Percentiles rank a stretch among this genome's conserved stretches.
phyloP scores from a whole-genome alignment of 2,888 invertebrate species.

The Calliscelio sp. region DNA sequence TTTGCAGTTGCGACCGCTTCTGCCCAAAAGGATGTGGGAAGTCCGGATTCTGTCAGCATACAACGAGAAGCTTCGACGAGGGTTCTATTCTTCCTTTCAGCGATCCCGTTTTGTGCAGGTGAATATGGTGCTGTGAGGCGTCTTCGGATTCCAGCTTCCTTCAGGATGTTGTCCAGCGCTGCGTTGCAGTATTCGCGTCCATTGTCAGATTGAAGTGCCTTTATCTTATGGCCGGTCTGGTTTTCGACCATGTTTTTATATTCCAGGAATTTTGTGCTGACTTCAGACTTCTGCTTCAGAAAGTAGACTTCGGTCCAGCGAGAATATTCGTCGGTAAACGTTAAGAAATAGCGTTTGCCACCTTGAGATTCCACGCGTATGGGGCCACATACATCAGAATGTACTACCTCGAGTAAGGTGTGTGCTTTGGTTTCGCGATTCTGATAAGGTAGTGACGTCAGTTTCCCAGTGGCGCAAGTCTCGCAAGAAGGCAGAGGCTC shows the following conservation, averaged over 20 bases:
- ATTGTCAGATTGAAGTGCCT: constrained; percentile 32
- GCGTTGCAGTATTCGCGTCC: constrained; percentile 36
- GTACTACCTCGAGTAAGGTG: constrained; percentile 51
- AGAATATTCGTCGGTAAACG: constrained; percentile 8
- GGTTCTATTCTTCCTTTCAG: constrained; percentile 36
- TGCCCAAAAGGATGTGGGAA: constrained; percentile 6
- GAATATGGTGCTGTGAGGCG: constrained; percentile 1
- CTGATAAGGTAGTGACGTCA: neutral
- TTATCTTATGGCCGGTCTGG: constrained; percentile 10
- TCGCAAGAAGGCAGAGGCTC: neutral
- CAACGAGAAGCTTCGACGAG: constrained; percentile 24
- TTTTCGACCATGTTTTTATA: constrained; percentile 7
- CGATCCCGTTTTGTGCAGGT: constrained; percentile 34
- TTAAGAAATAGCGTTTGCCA: constrained; percentile 45
- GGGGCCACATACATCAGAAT: constrained; percentile 69
- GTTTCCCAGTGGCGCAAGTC: neutral
- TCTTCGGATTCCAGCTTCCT: neutral
- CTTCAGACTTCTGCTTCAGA: neutral
- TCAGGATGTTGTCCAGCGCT: constrained; percentile 3
- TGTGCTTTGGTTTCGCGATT: neutral
- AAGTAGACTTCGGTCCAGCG: constrained; percentile 8
- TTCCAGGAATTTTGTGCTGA: neutral
- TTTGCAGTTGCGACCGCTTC: constrained; percentile 14
- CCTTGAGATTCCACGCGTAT: constrained; percentile 42
- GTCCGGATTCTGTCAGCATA: constrained; percentile 10